A percentile compares a stretch with the other conserved stretches of the same genome.
Conservation (phyloP, 2,797 vertebrate genomes). For the Micrastur ruficollis region DNA sequence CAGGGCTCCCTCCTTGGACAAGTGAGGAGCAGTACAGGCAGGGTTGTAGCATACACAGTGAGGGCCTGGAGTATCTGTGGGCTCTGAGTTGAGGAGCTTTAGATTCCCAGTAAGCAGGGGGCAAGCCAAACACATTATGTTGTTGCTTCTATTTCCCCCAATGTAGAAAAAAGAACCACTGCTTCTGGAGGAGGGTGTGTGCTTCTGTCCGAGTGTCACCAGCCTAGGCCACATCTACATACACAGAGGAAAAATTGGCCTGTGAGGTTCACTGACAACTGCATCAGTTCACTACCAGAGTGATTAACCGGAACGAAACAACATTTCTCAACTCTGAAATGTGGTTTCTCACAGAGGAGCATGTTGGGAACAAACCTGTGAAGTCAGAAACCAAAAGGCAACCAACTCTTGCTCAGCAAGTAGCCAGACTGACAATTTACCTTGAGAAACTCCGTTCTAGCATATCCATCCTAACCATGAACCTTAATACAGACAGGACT, state of each 20-base stretch:
- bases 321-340: neutral
- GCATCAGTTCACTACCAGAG: neutral
- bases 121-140: neutral
- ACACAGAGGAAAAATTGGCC: neutral
- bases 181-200: neutral
- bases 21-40: neutral
- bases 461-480: neutral
- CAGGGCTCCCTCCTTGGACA: neutral
- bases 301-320: neutral
- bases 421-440: neutral
- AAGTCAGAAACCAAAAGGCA: neutral
- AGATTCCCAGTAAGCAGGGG: neutral
- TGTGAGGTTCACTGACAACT: neutral
- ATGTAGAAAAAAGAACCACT: neutral
- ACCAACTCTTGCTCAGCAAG: neutral
- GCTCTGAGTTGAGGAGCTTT: neutral
- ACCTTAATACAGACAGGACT: neutral
- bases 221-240: neutral
- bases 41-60: neutral
- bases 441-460: neutral
- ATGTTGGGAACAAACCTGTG: neutral
- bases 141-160: neutral
- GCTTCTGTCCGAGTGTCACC: neutral
- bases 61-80: neutral
- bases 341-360: neutral